Base-by-base conservation (phyloP, 1,140 invertebrate species). In the Drosophila tropicalis region DNA sequence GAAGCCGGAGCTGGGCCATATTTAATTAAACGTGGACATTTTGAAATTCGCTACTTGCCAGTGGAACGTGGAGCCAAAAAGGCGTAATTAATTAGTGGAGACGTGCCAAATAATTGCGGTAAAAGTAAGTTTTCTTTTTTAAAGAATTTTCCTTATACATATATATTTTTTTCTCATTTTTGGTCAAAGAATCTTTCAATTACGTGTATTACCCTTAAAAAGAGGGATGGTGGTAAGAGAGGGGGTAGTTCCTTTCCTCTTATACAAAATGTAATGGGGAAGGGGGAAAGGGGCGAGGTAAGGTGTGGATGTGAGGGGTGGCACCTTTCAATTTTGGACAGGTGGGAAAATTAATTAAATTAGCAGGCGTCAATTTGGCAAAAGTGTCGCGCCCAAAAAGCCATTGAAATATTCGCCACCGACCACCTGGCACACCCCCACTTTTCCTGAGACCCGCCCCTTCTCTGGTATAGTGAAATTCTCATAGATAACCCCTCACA, bases 21-120 rank as follows among this genome's bases (percentile, higher is more conserved):
- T 86, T 86, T 86, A 86, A 86, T 86, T 86, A 86, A 86, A 87
- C 79, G 82, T 76, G 82, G 79, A 89, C 82, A 87, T 86, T 86
- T 86, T 83, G 75, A 86, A 29, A 83, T 81, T 84, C 67, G 13
- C 5, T 15, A 15, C 55, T 17, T 57, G 36, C 54, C 55, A 62
- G 19, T 7, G 56, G 66, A 71, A 70, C 69, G 72, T 73, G 67
- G 67, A 81, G 40, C 79, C 76, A 89, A 87, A 29, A 86, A 87
- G 83, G 84, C 83, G 83, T 89, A 87, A 87, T 87, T 87, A 87
- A 87, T 87, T 87, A 87, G 84, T 89, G 64, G 72, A 80, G 83
- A 86, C 82, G 82, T 86, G 82, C 83, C 83, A 86, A 87, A 86
- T 86, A 86, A 86, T 86, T 86, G 82, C 82, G 76, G 82, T 54